Conservation (phyloP, 2,888 invertebrate genomes). For the Cryptus armator region DNA sequence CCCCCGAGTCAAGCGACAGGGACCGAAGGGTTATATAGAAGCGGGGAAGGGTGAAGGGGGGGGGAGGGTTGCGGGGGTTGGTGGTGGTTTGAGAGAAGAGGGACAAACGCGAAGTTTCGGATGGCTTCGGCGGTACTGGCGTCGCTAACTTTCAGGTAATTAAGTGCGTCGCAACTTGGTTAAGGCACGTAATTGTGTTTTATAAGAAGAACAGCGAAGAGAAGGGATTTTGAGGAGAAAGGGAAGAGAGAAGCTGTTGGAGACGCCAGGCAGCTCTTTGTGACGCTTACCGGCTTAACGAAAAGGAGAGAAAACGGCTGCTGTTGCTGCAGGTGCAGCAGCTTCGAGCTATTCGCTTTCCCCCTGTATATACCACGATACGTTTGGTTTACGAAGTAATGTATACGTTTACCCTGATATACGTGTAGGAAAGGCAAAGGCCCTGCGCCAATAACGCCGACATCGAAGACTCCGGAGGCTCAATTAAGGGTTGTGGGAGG, state of each 20-base stretch:
- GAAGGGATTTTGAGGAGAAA: neutral
- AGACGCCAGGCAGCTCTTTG: conserved; percentile 65
- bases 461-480: conserved; percentile 41
- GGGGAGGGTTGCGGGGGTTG: too few species aligned
- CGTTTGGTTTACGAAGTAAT: neutral
- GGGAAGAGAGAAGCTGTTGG: conserved; percentile 6
- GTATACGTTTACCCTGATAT: neutral
- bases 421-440: conserved; percentile 4
- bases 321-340: conserved; percentile 49
- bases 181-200: conserved; percentile 81
- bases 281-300: conserved; percentile 61
- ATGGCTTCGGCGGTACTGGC: conserved; percentile 39
- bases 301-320: conserved; percentile 50
- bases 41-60: neutral
- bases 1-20: neutral
- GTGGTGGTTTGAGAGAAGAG: neutral
- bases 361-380: conserved; percentile 3
- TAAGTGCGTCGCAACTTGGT: conserved; percentile 81
- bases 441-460: conserved; percentile 29
- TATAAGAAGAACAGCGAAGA: conserved; percentile 70
- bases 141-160: conserved; percentile 79
- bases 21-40: conserved; percentile 26
- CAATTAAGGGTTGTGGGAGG: conserved; percentile 48
- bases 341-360: neutral
- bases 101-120: conserved; percentile 66